Conservation (phyloP, 2,797 vertebrate species). For the Poecilia gillii region DNA sequence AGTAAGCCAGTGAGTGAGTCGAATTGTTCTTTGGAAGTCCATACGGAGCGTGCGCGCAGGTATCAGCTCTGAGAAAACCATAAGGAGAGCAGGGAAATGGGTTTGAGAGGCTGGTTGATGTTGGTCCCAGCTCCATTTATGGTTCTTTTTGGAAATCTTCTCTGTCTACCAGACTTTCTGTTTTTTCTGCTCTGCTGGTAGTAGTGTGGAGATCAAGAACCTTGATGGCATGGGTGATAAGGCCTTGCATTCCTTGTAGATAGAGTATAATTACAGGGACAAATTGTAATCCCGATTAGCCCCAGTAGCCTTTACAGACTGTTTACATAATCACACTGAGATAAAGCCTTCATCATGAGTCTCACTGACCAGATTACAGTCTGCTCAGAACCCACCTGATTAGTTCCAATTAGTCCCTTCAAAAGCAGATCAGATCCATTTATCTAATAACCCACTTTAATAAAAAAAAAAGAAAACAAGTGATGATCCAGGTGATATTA, state of each 20-base stretch:
- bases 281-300: slow-evolving; percentile 81
- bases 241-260: slow-evolving; percentile 65
- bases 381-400: slow-evolving; percentile 63
- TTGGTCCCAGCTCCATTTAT: background rate
- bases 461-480: background rate
- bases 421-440: slow-evolving; percentile 11
- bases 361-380: slow-evolving; percentile 73
- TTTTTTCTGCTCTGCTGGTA: slow-evolving; percentile 26
- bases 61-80: slow-evolving; percentile 42
- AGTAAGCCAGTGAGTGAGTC: slow-evolving; percentile 32
- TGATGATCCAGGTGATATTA: background rate
- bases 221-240: slow-evolving; percentile 63
- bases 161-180: slow-evolving; percentile 4
- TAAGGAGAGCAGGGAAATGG: background rate
- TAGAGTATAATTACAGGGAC: slow-evolving; percentile 76
- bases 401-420: slow-evolving; percentile 58
- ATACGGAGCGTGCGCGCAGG: slow-evolving; percentile 25
- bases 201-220: slow-evolving; percentile 53
- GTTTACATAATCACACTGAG: slow-evolving; percentile 77
- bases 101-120: background rate
- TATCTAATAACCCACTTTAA: background rate
- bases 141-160: slow-evolving; percentile 21
- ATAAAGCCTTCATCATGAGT: slow-evolving; percentile 73
- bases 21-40: slow-evolving; percentile 25
- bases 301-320: slow-evolving; percentile 69